Conservation (phyloP, 2,797 vertebrate genomes). For the Allobates femoralis region DNA sequence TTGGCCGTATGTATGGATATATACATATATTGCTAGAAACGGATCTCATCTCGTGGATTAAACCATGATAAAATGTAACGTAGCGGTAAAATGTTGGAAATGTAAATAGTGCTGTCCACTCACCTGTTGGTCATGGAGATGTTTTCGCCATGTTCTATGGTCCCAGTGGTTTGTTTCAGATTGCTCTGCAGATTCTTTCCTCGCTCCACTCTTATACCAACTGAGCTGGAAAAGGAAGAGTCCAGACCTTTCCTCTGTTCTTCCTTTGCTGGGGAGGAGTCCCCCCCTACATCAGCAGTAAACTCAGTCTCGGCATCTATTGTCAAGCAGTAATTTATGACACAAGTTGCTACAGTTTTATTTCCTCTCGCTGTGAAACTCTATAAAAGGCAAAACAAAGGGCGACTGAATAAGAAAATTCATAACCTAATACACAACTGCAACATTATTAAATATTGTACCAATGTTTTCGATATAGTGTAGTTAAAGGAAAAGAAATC, state of each 20-base stretch:
- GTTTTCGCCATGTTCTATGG: neutral
- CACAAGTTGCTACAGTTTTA: slow-evolving; percentile 20
- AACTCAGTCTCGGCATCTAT: slow-evolving; percentile 39
- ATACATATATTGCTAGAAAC: neutral
- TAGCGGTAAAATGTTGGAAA: neutral
- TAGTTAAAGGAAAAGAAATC: neutral
- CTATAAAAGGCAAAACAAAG: slow-evolving; percentile 46
- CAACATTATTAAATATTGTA: neutral
- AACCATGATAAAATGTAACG: neutral
- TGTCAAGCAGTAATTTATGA: slow-evolving; percentile 53
- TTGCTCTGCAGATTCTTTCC: neutral
- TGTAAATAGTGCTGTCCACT: neutral
- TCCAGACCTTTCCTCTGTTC: slow-evolving; percentile 44
- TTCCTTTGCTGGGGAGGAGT: slow-evolving; percentile 8
- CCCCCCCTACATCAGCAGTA: slow-evolving; percentile 37
- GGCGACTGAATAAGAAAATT: neutral
- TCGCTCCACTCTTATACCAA: neutral
- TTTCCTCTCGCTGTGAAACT: slow-evolving; percentile 39
- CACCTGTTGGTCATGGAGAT: slow-evolving; percentile 2
- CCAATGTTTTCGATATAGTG: neutral
- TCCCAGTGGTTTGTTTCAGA: neutral
- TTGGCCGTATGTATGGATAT: neutral
- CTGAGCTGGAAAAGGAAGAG: slow-evolving; percentile 35
- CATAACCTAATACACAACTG: neutral
- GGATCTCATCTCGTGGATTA: neutral